Evolutionary conservation across 35 echinoderm and acorn worm species (phyloP).

Genomic region (Lytechinus pictus): DNA sequence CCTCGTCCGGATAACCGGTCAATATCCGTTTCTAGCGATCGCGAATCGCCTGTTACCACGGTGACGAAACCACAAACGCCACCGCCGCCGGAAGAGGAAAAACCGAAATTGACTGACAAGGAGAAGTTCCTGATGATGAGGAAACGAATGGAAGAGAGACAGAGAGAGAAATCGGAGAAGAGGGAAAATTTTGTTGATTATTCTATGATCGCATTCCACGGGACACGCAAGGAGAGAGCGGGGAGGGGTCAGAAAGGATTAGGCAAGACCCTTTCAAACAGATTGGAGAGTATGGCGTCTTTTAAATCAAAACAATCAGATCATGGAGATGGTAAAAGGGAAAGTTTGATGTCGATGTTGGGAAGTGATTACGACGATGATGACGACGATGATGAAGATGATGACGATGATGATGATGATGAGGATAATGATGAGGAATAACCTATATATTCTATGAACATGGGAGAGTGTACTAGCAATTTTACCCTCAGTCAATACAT

Average conservation of each 20-base stretch:
- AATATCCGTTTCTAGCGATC: not conserved
- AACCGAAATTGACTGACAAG: slow-evolving; percentile 53
- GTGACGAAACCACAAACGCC: not conserved
- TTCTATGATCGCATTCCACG: slow-evolving; percentile 43
- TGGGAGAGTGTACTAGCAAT: too few relatives aligned
- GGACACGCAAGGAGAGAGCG: slow-evolving; percentile 39
- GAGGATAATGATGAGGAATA: not conserved
- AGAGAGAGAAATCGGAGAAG: slow-evolving; percentile 23
- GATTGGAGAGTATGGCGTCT: slow-evolving; percentile 35
- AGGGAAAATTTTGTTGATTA: slow-evolving; percentile 31
- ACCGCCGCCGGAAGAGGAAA: not conserved
- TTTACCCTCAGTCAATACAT: too few relatives aligned
- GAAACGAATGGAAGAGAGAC: slow-evolving; percentile 54
- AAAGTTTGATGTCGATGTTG: slow-evolving; percentile 23
- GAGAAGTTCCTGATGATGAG: slow-evolving; percentile 58
- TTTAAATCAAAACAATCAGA: not conserved
- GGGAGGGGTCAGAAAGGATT: not conserved
- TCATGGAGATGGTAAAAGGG: not conserved
- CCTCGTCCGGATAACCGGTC: not conserved
- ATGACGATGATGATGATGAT: slow-evolving; percentile 17
- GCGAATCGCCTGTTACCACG: not conserved
- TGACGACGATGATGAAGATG: slow-evolving; percentile 16
- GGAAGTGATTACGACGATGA: slow-evolving; percentile 48
- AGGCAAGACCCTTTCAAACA: not conserved
- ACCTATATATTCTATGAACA: too few relatives aligned